Base-by-base conservation (phyloP, 2,888 invertebrate genomes). In the Rhagophthalmus giganteus region DNA sequence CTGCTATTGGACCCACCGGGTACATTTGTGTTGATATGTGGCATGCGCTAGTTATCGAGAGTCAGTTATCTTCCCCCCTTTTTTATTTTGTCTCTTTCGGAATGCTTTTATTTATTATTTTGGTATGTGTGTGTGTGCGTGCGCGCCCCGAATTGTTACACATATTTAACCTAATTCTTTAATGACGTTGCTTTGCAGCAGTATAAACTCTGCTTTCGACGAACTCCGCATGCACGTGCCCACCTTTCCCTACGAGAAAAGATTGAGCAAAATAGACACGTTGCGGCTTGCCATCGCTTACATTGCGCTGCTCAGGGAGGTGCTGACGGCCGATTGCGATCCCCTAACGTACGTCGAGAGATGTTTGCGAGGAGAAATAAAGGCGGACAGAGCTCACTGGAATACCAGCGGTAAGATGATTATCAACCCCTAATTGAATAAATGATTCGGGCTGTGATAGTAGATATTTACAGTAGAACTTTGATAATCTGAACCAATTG, bases 191-290 rank as follows among this genome's bases (percentile, higher is more conserved):
- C 41, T 42, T 45, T 74, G 69, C 71, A 92, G 91, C 88, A 97
- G 95, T 85, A 98, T 98, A 81, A 95, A 95, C 86, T 93, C 94
- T 77, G 97, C 96, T 76, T 97, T 97, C 83, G 96, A 98, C 81
- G 96, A 96, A 76, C 85, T 99, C 69, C 84, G 98, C 45, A 89
- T 91, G 63, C 96, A 96, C 79, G 97, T 99, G 65, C 99, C 99
- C 37, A 99, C 98, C 54, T 99, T 99, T 76, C 98, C 98, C 0
- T 99, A 96, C 74, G 99, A 99, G 78, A 98, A 98, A 74, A 81
- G 98, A 13, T 82, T 99, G 24, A 97, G 96, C 68, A 99, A 99
- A 79, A 99, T 99, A 67, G 99, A 99, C 79, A 98, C 99, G 0
- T 80, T 99, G 20, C 84, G 97, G 1, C 78, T 99, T 62, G 98